These are phyloP conservation scores for Labroides dimidiatus DNA, from an alignment of 2,797 vertebrate genomes.

Conservation along the genomic window DNA sequence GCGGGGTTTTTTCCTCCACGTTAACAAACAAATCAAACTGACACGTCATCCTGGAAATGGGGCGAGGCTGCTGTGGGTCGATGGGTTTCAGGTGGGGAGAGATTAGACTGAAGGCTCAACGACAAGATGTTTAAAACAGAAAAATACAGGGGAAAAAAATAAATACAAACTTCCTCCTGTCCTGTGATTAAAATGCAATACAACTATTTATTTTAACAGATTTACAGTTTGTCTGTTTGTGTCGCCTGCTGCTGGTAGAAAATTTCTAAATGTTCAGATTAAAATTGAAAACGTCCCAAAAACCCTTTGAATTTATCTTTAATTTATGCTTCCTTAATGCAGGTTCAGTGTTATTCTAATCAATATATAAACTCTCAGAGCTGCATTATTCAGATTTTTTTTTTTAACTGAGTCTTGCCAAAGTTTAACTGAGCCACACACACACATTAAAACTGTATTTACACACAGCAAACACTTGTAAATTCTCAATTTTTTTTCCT, in stretches of 20 bases:
- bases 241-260: no score
- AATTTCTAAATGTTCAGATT: no score
- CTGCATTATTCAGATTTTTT: no score
- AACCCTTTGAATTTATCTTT: neutral
- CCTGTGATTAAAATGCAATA: neutral
- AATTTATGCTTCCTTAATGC: neutral
- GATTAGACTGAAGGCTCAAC: slow-evolving; percentile 13
- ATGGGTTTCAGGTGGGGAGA: slow-evolving; percentile 21
- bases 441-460: no score
- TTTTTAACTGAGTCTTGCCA: no score
- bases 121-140: neutral
- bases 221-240: neutral
- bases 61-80: neutral
- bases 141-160: neutral
- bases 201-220: neutral
- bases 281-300: no score
- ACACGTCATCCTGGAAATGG: neutral
- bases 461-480: no score
- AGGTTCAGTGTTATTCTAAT: neutral
- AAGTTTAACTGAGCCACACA: no score
- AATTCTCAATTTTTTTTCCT: no score
- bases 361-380: no score
- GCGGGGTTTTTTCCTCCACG: slow-evolving; percentile 63
- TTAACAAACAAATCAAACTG: slow-evolving; percentile 1
- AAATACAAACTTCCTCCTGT: neutral